phyloP scores from a whole-genome alignment of 1,140 invertebrate species.

The Paraescarpia echinospica region DNA sequence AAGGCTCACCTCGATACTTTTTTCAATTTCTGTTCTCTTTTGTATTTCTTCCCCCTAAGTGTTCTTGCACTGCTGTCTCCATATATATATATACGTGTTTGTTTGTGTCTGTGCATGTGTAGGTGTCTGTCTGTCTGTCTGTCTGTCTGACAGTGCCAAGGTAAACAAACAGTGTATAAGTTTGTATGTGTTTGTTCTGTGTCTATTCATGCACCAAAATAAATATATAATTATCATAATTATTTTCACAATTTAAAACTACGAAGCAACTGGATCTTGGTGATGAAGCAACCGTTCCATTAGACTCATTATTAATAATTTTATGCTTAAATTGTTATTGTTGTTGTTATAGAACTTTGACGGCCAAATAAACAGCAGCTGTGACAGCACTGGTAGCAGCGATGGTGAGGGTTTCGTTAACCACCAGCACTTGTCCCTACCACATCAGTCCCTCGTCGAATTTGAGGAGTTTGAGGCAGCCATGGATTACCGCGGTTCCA shows the following conservation, averaged over 20 bases:
- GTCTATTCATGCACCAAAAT: neutral
- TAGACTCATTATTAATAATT: neutral
- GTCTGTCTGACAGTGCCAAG: too few relatives aligned
- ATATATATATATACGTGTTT: neutral
- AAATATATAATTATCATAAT: neutral
- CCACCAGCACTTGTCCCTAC: neutral
- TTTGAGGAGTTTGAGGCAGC: slow-evolving; percentile 22
- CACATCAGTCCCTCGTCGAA: slow-evolving; percentile 22
- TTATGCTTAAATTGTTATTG: too few relatives aligned
- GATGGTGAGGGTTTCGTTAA: neutral
- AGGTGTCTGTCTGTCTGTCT: too few relatives aligned
- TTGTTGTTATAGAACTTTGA: neutral
- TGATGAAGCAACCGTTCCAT: neutral
- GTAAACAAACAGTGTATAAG: too few relatives aligned
- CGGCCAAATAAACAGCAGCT: neutral
- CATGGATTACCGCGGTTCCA: neutral
- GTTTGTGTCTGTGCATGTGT: too few relatives aligned
- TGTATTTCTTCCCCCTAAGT: too few relatives aligned
- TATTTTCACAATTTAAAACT: neutral
- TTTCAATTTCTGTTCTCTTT: neutral
- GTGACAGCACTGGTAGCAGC: neutral
- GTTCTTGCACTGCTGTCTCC: too few relatives aligned
- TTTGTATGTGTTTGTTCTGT: too few relatives aligned
- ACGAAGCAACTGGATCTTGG: neutral
- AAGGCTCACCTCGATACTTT: too few relatives aligned